Percentiles rank a stretch among this genome's conserved stretches.
Conservation (phyloP, 2,797 vertebrate genomes). For the Macrochelys suwanniensis region DNA sequence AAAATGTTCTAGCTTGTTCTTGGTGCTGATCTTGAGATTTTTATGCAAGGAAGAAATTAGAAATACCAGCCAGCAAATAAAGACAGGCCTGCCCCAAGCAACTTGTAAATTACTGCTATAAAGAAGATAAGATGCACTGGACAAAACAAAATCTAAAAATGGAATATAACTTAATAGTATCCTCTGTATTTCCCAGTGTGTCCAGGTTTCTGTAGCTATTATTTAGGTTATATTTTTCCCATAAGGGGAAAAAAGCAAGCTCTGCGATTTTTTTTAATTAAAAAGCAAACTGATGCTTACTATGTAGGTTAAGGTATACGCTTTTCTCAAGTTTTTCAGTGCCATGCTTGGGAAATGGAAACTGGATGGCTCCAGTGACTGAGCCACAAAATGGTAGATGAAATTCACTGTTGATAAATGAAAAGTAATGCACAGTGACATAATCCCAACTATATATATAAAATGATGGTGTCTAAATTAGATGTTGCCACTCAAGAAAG, state of each 20-base stretch:
- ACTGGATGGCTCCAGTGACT: neutral
- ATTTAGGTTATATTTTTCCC: neutral
- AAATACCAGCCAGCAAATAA: constrained; percentile 42
- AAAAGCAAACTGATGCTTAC: neutral
- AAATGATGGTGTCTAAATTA: too few species aligned
- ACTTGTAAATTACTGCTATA: constrained; percentile 17
- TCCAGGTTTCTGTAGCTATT: constrained; percentile 13
- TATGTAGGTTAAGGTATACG: neutral
- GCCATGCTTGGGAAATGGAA: neutral
- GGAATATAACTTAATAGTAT: constrained; percentile 39
- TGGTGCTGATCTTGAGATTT: neutral
- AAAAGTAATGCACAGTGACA: too few species aligned
- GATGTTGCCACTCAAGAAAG: too few species aligned
- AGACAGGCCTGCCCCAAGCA: neutral
- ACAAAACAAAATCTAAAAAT: constrained; percentile 12
- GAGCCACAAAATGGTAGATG: too few species aligned
- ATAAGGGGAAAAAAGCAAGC: neutral
- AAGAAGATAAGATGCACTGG: neutral
- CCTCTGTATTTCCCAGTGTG: neutral
- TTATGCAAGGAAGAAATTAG: constrained; percentile 32
- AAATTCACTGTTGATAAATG: too few species aligned
- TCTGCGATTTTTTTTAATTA: neutral
- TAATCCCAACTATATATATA: too few species aligned
- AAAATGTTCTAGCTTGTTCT: constrained; percentile 17
- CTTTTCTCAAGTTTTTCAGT: neutral